Conservation (phyloP, 2,797 vertebrate species). For the Alosa sapidissima region DNA sequence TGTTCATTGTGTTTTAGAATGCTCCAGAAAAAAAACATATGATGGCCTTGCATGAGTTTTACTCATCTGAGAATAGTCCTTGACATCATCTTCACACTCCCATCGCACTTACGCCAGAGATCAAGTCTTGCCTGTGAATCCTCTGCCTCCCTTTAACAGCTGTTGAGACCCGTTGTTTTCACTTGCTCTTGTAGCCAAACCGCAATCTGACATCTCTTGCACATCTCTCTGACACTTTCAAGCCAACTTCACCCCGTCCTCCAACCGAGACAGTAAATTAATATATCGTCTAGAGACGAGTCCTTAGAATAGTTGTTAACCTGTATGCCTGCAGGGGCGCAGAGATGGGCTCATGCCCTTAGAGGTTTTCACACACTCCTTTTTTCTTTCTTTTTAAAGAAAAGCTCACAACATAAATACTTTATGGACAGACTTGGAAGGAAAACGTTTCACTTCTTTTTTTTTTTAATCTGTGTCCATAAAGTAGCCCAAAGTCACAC, state of each 20-base stretch:
- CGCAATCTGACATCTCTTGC: background rate
- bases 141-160: slow-evolving; percentile 7
- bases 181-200: background rate
- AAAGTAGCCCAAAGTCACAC: slow-evolving; percentile 71
- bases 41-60: background rate
- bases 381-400: slow-evolving; percentile 9
- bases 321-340: background rate
- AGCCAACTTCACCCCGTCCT: background rate
- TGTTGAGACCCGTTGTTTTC: slow-evolving; percentile 5
- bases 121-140: background rate
- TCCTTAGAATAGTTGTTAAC: slow-evolving; percentile 3
- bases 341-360: background rate
- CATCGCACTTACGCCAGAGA: background rate
- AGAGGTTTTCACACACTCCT: background rate
- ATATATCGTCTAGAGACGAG: background rate
- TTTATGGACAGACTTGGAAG: slow-evolving; percentile 50
- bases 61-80: background rate
- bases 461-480: slow-evolving; percentile 60
- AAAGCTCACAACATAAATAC: slow-evolving; percentile 53
- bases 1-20: background rate
- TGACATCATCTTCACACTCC: slow-evolving; percentile 9
- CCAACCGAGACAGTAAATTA: background rate
- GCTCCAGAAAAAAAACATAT: background rate
- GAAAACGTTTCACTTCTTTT: slow-evolving; percentile 56
- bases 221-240: background rate